These are phyloP conservation scores for Clunio marinus DNA, from an alignment of 2,888 invertebrate species.

Conservation along the genomic window DNA sequence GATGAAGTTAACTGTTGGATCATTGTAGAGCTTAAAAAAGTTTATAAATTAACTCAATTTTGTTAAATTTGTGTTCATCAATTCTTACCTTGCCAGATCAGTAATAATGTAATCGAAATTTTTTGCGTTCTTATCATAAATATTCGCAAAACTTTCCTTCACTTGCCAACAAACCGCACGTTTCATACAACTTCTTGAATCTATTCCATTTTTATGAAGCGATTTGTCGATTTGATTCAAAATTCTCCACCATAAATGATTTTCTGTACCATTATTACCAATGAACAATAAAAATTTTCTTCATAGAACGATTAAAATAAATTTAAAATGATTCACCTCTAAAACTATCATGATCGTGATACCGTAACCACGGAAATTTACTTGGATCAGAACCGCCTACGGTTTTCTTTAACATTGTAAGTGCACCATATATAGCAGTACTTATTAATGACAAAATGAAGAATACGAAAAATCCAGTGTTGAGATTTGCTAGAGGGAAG, in stretches of 20 bases:
- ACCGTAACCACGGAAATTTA: conserved; percentile 5
- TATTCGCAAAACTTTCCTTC: conserved; percentile 49
- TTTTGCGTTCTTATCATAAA: conserved; percentile 48
- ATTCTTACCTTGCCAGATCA: conserved; percentile 52
- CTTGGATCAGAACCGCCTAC: not conserved
- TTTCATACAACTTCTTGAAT: conserved; percentile 60
- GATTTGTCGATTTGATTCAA: conserved; percentile 55
- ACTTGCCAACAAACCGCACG: conserved; percentile 56
- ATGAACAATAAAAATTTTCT: no score
- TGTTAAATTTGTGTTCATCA: not conserved
- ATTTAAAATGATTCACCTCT: not conserved
- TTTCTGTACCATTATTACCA: not conserved
- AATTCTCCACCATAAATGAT: conserved; percentile 41
- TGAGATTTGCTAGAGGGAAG: conserved; percentile 54
- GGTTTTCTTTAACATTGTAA: not conserved
- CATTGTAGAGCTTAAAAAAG: conserved; percentile 46
- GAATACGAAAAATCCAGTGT: conserved; percentile 56
- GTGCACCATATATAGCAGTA: conserved; percentile 45
- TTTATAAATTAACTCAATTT: not conserved
- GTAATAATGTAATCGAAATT: conserved; percentile 54
- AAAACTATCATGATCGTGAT: no score
- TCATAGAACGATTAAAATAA: no score
- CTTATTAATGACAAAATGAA: conserved; percentile 55
- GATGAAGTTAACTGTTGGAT: conserved; percentile 51
- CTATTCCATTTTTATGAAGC: conserved; percentile 57